Conservation (phyloP, 1,140 invertebrate species). For the Drosophila sucinea region DNA sequence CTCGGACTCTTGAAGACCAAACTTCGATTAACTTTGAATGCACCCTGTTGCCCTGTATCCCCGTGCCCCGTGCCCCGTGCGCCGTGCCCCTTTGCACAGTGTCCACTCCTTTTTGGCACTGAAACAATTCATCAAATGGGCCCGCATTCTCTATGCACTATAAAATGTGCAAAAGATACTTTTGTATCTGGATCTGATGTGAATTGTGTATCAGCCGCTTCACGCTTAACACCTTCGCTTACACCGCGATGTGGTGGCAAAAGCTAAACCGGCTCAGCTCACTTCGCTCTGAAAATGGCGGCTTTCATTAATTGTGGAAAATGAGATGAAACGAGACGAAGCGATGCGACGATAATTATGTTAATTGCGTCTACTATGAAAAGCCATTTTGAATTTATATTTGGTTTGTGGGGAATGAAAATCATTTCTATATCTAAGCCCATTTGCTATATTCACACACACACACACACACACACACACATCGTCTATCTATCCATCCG, state of each 20-base stretch:
- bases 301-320: slow-evolving; percentile 76
- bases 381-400: slow-evolving; percentile 67
- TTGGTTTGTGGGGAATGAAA: slow-evolving; percentile 23
- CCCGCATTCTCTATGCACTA: slow-evolving; percentile 78
- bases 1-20: slow-evolving; percentile 55
- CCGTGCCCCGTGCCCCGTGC: background rate
- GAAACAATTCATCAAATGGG: slow-evolving; percentile 69
- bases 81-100: background rate
- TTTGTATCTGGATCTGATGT: slow-evolving; percentile 8
- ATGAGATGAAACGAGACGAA: slow-evolving; percentile 38
- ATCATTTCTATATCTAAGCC: slow-evolving; percentile 39
- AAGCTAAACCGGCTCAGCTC: slow-evolving; percentile 61
- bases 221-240: slow-evolving; percentile 77
- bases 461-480: slow-evolving; percentile 13
- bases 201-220: slow-evolving; percentile 32
- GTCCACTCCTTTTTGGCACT: slow-evolving; percentile 19
- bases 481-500: slow-evolving; percentile 38
- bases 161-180: slow-evolving; percentile 67
- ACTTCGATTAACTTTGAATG: slow-evolving; percentile 69
- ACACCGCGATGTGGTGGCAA: slow-evolving; percentile 39
- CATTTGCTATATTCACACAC: slow-evolving; percentile 27
- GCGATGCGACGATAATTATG: slow-evolving; percentile 65
- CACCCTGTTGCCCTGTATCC: slow-evolving; percentile 22
- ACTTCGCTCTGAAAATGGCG: slow-evolving; percentile 58
- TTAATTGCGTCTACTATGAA: slow-evolving; percentile 63